These are phyloP conservation scores for Teleogryllus occipitalis DNA, from an alignment of 1,140 invertebrate genomes.

Conservation along the genomic window DNA sequence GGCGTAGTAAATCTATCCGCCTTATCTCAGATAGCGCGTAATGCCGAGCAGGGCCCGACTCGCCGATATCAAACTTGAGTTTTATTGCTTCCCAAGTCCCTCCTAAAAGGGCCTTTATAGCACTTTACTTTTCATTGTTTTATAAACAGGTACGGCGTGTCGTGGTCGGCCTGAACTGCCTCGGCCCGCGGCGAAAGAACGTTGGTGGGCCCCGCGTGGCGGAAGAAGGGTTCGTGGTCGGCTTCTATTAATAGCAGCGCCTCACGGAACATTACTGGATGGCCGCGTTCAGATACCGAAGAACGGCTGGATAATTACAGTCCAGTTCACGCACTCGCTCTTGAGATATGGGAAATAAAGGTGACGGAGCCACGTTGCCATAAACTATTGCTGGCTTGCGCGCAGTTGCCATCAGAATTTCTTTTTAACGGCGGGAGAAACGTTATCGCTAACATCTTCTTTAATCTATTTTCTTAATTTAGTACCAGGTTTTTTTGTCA, in stretches of 20 bases:
- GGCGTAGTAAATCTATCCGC: background rate
- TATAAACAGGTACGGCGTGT: background rate
- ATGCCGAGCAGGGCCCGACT: background rate
- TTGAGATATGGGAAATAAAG: too few species aligned
- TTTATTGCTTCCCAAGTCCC: background rate
- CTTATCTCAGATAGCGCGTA: background rate
- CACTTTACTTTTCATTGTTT: constrained; percentile 2
- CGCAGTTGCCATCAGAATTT: too few species aligned
- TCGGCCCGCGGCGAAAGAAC: too few species aligned
- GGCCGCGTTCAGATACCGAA: background rate
- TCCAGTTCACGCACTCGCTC: background rate
- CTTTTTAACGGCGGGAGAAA: too few species aligned
- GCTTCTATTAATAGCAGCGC: background rate
- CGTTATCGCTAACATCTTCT: too few species aligned
- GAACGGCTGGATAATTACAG: background rate
- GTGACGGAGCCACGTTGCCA: too few species aligned
- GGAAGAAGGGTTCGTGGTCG: background rate
- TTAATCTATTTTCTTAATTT: too few species aligned
- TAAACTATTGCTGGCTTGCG: too few species aligned
- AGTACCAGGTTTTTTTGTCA: too few species aligned
- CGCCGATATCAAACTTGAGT: background rate
- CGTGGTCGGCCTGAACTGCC: background rate
- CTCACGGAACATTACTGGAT: background rate
- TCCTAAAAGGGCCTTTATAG: background rate
- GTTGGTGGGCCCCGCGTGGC: too few species aligned